phyloP scores from a whole-genome alignment of 1,140 invertebrate genomes.

The Saccostrea echinata region DNA sequence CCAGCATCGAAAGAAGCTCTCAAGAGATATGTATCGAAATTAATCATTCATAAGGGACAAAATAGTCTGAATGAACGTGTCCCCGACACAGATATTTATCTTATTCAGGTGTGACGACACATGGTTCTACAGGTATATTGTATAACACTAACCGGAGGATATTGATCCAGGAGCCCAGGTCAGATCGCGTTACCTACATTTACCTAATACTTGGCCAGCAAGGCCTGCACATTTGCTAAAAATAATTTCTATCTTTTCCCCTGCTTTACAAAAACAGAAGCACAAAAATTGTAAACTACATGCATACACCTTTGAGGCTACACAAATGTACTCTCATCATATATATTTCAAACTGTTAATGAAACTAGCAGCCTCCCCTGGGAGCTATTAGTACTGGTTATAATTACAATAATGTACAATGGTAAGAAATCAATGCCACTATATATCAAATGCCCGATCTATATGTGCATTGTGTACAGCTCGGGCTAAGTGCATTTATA shows the following conservation, averaged over 20 bases:
- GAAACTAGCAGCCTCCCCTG: not conserved
- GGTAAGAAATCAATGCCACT: not conserved
- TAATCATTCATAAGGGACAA: slow-evolving; percentile 7
- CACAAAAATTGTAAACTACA: not conserved
- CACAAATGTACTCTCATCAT: not conserved
- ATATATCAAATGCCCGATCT: too few relatives aligned
- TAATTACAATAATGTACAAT: slow-evolving; percentile 27
- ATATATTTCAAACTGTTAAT: slow-evolving; percentile 21
- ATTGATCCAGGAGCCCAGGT: too few relatives aligned
- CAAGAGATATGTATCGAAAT: not conserved
- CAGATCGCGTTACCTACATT: too few relatives aligned
- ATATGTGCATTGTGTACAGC: too few relatives aligned
- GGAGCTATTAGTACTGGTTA: not conserved
- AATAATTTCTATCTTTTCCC: too few relatives aligned
- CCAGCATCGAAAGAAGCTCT: too few relatives aligned
- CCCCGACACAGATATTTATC: not conserved
- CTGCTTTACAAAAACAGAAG: too few relatives aligned
- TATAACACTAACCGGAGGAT: too few relatives aligned
- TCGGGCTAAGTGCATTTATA: too few relatives aligned
- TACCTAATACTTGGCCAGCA: too few relatives aligned
- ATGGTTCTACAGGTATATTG: not conserved
- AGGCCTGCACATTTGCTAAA: too few relatives aligned
- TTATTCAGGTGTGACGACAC: not conserved
- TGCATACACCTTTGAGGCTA: not conserved
- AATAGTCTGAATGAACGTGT: not conserved